Evolutionary conservation across 1,140 invertebrate species (phyloP).

Genomic region (Nilaparvata lugens): DNA sequence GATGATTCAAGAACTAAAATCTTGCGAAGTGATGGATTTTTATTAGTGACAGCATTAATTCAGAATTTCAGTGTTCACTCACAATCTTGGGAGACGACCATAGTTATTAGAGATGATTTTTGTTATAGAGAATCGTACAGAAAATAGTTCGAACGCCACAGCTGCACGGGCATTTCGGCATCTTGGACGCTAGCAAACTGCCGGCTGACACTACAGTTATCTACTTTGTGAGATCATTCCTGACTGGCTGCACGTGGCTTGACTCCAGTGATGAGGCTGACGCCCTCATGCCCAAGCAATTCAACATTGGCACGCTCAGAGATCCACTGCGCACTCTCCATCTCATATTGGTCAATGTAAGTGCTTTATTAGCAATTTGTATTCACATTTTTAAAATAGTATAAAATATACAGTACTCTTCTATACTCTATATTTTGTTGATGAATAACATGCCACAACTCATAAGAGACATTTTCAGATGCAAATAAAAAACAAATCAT

Average conservation of each 20-base stretch:
- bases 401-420: too few relatives aligned
- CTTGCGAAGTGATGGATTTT: not conserved
- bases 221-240: slow-evolving; percentile 53
- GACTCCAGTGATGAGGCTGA: slow-evolving; percentile 40
- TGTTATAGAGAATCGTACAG: slow-evolving; percentile 50
- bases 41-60: not conserved
- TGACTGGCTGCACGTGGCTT: slow-evolving; percentile 45
- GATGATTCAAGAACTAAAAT: not conserved
- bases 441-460: too few relatives aligned
- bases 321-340: slow-evolving; percentile 38
- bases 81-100: not conserved
- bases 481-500: too few relatives aligned
- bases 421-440: too few relatives aligned
- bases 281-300: slow-evolving; percentile 48
- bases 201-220: slow-evolving; percentile 45
- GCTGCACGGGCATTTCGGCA: slow-evolving; percentile 53
- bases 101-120: slow-evolving; percentile 7
- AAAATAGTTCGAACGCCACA: slow-evolving; percentile 52
- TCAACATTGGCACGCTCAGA: slow-evolving; percentile 50
- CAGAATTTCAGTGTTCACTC: not conserved
- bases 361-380: too few relatives aligned
- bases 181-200: slow-evolving; percentile 39
- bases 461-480: too few relatives aligned
- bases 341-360: not conserved
- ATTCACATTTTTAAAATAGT: too few relatives aligned